Base-by-base conservation (phyloP, 2,888 invertebrate genomes). In the Pteria penguin region DNA sequence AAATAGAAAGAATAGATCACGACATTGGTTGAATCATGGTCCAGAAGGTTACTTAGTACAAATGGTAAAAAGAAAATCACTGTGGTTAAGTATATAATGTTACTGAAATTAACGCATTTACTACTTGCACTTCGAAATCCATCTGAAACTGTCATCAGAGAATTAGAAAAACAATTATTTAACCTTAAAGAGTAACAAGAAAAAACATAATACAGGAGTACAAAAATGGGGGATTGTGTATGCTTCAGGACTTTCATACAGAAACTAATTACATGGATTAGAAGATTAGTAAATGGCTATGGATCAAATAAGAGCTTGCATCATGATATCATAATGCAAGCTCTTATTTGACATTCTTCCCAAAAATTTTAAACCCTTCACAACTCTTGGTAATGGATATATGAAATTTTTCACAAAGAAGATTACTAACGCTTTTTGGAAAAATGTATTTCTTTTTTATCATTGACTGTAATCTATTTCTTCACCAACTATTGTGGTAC, bases 31-130 rank as follows among this genome's bases (percentile, higher is more conserved):
- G 24, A 62, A 11, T 55, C 26, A 22, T 62, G 31, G 69, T 57
- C 58, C 68, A 58, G 60, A 11, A 54, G 69, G 55, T 52, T 29
- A n/a, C 32, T 69, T 32, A 69, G 67, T 29, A 31, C 60, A 14
- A n/a, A 67, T 29, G 75, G 69, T 1, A 74, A 55, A n/a, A n/a
- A n/a, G n/a, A n/a, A n/a, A 69, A 69, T 69, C 54, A 55, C 54
- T 32, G 63, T 69, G 11, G 45, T 75, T 57, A 63, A 75, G 55
- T 29, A 54, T 18, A 22, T 58, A 11, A 33, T 57, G 31, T 32
- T 66, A 29, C 57, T 63, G 58, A 72, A 29, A n/a, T 14, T 72
- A 26, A 57, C 22, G 14, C 72, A 72, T 29, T 27, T 69, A 8
- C 63, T 75, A 32, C 52, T 69, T 22, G 24, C 69, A 26, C 24